A percentile compares a stretch with the other conserved stretches of the same genome.
Conservation (phyloP, 1,140 invertebrate species). For the Lepidotrigona ventralis region DNA sequence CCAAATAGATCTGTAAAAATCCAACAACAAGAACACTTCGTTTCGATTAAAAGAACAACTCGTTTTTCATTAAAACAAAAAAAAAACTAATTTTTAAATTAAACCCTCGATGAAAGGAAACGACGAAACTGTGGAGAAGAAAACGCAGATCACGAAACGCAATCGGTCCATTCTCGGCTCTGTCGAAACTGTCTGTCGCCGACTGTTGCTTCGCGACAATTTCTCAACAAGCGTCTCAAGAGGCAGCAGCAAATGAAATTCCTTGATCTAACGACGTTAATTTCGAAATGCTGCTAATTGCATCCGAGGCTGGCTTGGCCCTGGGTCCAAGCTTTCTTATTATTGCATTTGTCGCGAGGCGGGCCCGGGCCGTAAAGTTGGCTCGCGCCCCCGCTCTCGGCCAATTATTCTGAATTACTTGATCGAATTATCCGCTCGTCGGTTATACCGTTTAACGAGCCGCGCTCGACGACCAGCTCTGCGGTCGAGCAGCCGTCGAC, state of each 20-base stretch:
- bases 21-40: no score
- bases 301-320: not conserved
- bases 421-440: slow-evolving; percentile 57
- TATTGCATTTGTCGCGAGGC: slow-evolving; percentile 41
- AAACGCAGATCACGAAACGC: not conserved
- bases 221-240: not conserved
- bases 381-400: slow-evolving; percentile 18
- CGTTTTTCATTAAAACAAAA: no score
- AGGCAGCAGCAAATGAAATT: slow-evolving; percentile 21
- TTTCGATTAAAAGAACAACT: no score
- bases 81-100: no score
- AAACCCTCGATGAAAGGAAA: no score
- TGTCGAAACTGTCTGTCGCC: not conserved
- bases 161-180: not conserved
- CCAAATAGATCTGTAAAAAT: no score
- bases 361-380: slow-evolving; percentile 37
- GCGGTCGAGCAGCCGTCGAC: slow-evolving; percentile 8
- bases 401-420: slow-evolving; percentile 60
- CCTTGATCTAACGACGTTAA: slow-evolving; percentile 12
- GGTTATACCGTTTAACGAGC: slow-evolving; percentile 49
- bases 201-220: not conserved
- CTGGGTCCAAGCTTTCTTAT: slow-evolving; percentile 28
- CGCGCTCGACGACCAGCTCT: slow-evolving; percentile 18
- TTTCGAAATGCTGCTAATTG: slow-evolving; percentile 40
- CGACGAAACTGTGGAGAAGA: no score